Conservation (phyloP, 2,888 invertebrate genomes). For the Drosophila mettleri region DNA sequence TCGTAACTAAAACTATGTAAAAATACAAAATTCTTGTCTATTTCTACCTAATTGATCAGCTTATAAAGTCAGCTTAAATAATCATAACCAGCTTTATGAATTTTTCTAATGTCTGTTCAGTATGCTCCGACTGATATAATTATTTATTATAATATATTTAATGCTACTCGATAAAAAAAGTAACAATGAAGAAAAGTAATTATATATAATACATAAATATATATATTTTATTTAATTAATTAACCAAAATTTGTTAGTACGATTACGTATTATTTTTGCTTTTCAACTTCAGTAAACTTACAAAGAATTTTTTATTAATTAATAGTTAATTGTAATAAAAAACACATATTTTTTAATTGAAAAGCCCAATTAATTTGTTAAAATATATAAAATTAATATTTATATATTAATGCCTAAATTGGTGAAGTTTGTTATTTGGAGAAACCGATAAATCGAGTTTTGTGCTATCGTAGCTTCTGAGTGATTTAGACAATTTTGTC, state of each 20-base stretch:
- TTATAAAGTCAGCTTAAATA: too few species aligned
- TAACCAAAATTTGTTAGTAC: background rate
- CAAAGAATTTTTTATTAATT: too few species aligned
- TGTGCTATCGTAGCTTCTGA: slow-evolving; percentile 9
- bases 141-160: too few species aligned
- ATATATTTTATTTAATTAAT: background rate
- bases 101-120: too few species aligned
- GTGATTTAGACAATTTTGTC: slow-evolving; percentile 47
- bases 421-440: background rate
- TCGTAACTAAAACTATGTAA: background rate
- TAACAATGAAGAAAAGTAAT: too few species aligned
- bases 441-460: slow-evolving; percentile 1
- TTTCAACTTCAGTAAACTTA: background rate
- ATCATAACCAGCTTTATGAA: too few species aligned
- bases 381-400: background rate
- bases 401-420: background rate
- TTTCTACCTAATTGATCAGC: too few species aligned
- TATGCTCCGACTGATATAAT: too few species aligned
- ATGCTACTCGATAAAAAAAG: too few species aligned
- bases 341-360: accelerated
- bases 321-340: background rate
- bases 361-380: background rate
- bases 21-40: background rate
- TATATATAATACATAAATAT: background rate
- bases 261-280: background rate